A percentile compares a stretch with the other conserved stretches of the same genome.
phyloP scores from a whole-genome alignment of 2,113 vertebrate species.

The Anhinga rufa region DNA sequence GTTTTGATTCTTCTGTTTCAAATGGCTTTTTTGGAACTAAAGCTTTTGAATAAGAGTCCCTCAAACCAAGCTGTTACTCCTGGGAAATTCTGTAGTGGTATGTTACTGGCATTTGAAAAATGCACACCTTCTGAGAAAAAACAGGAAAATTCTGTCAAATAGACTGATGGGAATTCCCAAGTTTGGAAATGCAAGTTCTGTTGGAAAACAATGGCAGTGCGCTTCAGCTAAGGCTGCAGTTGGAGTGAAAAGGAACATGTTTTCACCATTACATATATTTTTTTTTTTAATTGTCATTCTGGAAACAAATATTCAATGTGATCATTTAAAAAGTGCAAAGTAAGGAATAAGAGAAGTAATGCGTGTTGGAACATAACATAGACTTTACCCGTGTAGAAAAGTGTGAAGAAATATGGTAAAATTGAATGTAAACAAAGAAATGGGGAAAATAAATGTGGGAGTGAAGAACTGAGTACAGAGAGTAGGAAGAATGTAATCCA shows the following conservation, averaged over 20 bases:
- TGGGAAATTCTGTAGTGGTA: conserved; percentile 76
- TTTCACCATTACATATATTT: background rate
- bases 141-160: conserved; percentile 83
- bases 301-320: background rate
- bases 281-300: background rate
- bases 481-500: conserved; percentile 24
- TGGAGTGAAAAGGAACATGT: conserved; percentile 27
- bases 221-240: conserved; percentile 49
- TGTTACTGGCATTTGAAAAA: conserved; percentile 81
- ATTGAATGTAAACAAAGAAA: conserved; percentile 50
- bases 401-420: conserved; percentile 47
- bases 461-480: background rate
- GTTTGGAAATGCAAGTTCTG: conserved; percentile 61
- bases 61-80: conserved; percentile 74
- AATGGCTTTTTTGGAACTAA: conserved; percentile 52
- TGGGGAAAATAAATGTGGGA: conserved; percentile 23
- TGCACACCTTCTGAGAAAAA: conserved; percentile 77
- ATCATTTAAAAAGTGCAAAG: conserved; percentile 28
- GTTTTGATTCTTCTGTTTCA: conserved; percentile 54
- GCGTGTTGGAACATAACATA: conserved; percentile 15
- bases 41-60: conserved; percentile 53
- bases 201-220: conserved; percentile 54
- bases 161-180: conserved; percentile 82
- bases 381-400: conserved; percentile 1
- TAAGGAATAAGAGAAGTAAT: conserved; percentile 5